Base-by-base conservation (phyloP, 2,113 vertebrate genomes). In the Sceloporus tristichus region DNA sequence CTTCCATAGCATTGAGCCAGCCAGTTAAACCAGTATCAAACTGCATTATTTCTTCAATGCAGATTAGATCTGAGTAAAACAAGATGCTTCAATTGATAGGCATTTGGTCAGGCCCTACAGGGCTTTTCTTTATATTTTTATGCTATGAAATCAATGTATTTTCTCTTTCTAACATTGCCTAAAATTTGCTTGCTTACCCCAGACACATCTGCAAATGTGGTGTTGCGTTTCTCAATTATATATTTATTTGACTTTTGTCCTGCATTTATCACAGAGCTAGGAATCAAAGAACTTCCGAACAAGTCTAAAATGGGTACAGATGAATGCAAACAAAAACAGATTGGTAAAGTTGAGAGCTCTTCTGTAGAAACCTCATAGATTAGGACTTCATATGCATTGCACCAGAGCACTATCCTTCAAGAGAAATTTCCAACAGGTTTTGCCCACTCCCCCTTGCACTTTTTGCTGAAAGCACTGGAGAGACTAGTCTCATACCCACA, bases 41-140 rank as follows among this genome's bases (percentile, higher is more conserved):
- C 42, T 48, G 6, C 42, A 48, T 48, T 48, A 48, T 48, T 48
- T 48, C 42, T 48, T 48, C 42, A 48, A 6, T 48, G 42, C 42
- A 48, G 6, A 48, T 48, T 48, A 48, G 42, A 48, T 6, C 42
- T 48, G 53, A 7, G 29, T 23, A 42, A 79, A n/a, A 79, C 48
- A 56, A 27, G 25, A 27, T 79, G 25, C 5, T 80, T n/a, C 29
- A 19, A 40, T 48, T 25, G 21, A 23, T 25, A 25, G 38, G 14
- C 40, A 38, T 53, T 75, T 62, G 54, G 13, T 2, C 23, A 16
- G 56, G 59, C 74, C 56, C 34, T 75, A 40, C 83, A 85, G 38
- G 54, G 25, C 54, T 85, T 16, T 85, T 75, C 25, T 75, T 75
- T 62, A 73, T 38, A 29, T 73, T 83, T 29, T 83, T 85, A 42